Conservation (phyloP, 2,797 vertebrate species). For the Phyllotis vaccarum region DNA sequence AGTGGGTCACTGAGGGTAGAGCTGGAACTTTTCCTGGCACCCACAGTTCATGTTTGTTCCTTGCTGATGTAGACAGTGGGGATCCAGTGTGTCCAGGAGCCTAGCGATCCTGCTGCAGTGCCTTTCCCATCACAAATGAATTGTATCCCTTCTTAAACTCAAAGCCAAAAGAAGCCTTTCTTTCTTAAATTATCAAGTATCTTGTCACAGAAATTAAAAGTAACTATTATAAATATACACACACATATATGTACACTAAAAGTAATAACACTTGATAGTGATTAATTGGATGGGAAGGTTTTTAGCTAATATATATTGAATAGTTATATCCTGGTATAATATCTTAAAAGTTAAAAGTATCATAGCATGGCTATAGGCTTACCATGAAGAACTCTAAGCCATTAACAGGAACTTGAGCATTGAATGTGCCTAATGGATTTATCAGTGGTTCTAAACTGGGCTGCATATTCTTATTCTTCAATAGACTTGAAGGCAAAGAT, state of each 20-base stretch:
- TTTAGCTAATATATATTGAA: neutral
- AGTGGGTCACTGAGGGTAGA: neutral
- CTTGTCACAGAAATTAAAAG: neutral
- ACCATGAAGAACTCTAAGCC: neutral
- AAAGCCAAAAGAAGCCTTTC: neutral
- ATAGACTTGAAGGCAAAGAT: neutral
- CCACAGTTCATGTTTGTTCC: neutral
- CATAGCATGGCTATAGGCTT: neutral
- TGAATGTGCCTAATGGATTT: no score
- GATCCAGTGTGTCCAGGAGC: neutral
- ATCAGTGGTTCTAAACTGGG: neutral
- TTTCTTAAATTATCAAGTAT: neutral
- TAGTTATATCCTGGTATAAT: neutral
- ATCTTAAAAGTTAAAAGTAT: neutral
- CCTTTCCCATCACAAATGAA: neutral
- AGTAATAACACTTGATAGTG: neutral
- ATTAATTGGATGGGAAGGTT: no score
- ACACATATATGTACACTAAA: neutral
- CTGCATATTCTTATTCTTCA: neutral
- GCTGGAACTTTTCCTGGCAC: neutral
- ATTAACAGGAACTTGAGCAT: neutral
- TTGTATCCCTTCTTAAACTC: neutral
- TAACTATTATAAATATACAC: neutral
- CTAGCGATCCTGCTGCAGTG: neutral
- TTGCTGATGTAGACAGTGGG: neutral